These are phyloP conservation scores for Lagothrix lagotricha DNA, from an alignment of 2,797 vertebrate species.

Conservation along the genomic window DNA sequence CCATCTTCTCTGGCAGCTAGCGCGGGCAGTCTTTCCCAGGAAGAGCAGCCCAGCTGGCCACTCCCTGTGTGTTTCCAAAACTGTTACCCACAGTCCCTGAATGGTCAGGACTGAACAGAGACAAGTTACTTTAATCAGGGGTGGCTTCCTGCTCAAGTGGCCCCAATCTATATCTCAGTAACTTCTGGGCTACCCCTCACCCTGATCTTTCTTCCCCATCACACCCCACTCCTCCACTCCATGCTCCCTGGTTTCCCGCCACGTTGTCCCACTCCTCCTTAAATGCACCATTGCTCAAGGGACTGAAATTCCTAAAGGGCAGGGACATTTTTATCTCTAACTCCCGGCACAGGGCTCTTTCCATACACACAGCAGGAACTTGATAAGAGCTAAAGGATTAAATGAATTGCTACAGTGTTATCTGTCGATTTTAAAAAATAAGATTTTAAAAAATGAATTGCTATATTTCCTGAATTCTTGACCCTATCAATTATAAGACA, in stretches of 20 bases:
- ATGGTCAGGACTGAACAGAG: constrained; percentile 17
- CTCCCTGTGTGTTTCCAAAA: constrained; percentile 73
- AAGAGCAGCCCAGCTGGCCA: constrained; percentile 25
- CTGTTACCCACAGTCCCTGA: constrained; percentile 49
- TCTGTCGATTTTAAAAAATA: background rate
- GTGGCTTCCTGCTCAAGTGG: constrained; percentile 37
- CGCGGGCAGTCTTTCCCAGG: background rate
- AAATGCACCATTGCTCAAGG: background rate
- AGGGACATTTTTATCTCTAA: background rate
- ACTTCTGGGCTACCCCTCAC: background rate
- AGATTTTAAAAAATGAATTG: background rate
- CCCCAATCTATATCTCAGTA: background rate
- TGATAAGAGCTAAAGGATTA: constrained; percentile 5
- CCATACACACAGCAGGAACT: background rate
- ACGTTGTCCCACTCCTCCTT: background rate
- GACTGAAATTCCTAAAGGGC: constrained; percentile 36
- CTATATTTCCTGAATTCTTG: constrained; percentile 13
- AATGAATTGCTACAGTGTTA: background rate
- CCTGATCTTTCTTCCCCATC: background rate
- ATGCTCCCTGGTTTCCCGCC: background rate
- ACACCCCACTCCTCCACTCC: background rate
- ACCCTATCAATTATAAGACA: background rate
- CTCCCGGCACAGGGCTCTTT: background rate
- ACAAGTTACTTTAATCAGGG: constrained; percentile 58
- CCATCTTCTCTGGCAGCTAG: constrained; percentile 27